Conservation (phyloP, 2,113 vertebrate species). For the Hystrix brachyura region DNA sequence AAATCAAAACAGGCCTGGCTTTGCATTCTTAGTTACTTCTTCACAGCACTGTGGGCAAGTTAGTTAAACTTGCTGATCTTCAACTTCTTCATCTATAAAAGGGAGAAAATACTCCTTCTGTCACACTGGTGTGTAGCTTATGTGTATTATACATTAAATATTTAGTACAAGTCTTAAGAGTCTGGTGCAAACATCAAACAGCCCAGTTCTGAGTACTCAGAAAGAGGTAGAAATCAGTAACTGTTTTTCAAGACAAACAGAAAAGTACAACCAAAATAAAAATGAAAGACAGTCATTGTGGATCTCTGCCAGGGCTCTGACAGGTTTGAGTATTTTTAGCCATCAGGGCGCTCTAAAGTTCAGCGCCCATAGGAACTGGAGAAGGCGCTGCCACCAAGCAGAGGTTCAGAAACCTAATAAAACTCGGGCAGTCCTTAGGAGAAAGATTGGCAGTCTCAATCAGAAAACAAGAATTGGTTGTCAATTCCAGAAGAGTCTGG, state of each 20-base stretch:
- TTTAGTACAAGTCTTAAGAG: background rate
- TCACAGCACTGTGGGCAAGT: background rate
- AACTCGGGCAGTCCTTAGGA: rapidly evolving
- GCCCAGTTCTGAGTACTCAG: background rate
- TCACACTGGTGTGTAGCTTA: background rate
- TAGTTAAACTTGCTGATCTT: background rate
- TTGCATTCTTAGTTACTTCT: background rate
- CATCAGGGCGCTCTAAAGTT: background rate
- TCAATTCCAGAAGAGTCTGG: background rate
- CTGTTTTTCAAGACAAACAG: background rate
- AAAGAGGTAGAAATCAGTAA: background rate
- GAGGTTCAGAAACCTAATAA: background rate
- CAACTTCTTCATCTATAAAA: background rate
- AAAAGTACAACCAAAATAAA: background rate
- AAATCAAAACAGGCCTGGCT: background rate
- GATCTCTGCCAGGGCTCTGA: background rate
- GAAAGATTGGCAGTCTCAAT: background rate
- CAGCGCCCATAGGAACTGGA: background rate
- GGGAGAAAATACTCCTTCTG: background rate
- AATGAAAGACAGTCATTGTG: background rate
- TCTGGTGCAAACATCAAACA: background rate
- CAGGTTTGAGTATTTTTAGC: background rate
- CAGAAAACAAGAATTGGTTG: background rate
- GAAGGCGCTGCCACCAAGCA: background rate
- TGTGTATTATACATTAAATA: background rate